Conservation (phyloP, 2,888 invertebrate species). For the Stramonita haemastoma region DNA sequence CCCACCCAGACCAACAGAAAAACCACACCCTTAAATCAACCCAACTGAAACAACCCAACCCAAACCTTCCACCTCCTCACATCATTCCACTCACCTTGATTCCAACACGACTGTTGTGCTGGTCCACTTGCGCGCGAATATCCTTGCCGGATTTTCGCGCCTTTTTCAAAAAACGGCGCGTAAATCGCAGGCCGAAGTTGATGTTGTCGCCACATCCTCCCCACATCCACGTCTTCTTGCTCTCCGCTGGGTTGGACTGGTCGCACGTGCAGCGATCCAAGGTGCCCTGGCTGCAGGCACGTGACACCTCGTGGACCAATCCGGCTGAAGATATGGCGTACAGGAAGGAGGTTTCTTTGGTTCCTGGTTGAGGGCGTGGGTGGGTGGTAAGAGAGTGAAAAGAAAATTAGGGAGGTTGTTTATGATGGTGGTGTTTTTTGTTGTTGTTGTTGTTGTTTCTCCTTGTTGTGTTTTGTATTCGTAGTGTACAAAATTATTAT, state of each 20-base stretch:
- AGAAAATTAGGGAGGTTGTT: too few relatives aligned
- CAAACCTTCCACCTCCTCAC: too few relatives aligned
- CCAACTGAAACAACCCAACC: too few relatives aligned
- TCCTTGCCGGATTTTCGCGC: slow-evolving; percentile 89
- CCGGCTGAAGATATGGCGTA: slow-evolving; percentile 97
- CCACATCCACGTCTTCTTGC: slow-evolving; percentile 87
- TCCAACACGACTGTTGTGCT: slow-evolving; percentile 75
- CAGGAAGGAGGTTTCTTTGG: slow-evolving; percentile 96
- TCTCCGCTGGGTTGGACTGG: slow-evolving; percentile 82
- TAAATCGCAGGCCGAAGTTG: slow-evolving; percentile 95
- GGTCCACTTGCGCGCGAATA: slow-evolving; percentile 69
- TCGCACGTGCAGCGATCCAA: slow-evolving; percentile 97
- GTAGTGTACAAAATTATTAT: too few relatives aligned
- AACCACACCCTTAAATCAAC: too few relatives aligned
- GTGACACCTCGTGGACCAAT: slow-evolving; percentile 93
- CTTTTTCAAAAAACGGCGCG: slow-evolving; percentile 94
- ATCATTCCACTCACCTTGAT: slow-evolving; percentile 64
- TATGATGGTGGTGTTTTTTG: too few relatives aligned
- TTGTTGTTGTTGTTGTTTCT: too few relatives aligned
- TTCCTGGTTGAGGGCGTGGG: slow-evolving; percentile 82
- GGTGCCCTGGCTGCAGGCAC: slow-evolving; percentile 95
- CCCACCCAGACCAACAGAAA: too few relatives aligned
- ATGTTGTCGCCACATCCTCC: slow-evolving; percentile 98
- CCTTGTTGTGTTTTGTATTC: too few relatives aligned
- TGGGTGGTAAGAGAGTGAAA: too few relatives aligned